Conservation (phyloP, 2,113 vertebrate species). For the Condylura cristata region DNA sequence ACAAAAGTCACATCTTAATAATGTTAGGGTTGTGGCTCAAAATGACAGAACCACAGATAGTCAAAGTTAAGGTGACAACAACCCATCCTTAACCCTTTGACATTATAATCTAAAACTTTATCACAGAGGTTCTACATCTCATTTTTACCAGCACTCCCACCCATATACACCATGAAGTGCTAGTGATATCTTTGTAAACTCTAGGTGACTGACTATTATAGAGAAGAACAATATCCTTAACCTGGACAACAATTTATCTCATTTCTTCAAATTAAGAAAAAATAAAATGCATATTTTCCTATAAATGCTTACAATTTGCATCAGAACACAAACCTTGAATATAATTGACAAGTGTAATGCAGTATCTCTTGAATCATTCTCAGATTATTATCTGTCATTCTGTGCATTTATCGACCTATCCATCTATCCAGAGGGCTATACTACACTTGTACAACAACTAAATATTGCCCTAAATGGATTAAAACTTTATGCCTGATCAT, state of each 20-base stretch:
- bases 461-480: neutral
- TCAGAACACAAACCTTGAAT: neutral
- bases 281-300: neutral
- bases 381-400: neutral
- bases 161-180: neutral
- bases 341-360: neutral
- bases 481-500: neutral
- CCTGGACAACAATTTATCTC: neutral
- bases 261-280: neutral
- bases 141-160: neutral
- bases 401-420: too few species aligned
- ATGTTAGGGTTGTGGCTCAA: slow-evolving; percentile 76
- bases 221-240: neutral
- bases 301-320: neutral
- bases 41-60: slow-evolving; percentile 63
- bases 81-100: slow-evolving; percentile 72
- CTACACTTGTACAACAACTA: neutral
- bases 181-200: neutral
- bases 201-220: neutral
- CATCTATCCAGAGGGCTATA: neutral
- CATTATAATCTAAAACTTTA: slow-evolving; percentile 46
- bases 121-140: neutral
- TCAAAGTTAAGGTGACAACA: slow-evolving; percentile 49
- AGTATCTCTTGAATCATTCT: neutral
- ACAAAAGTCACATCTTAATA: slow-evolving; percentile 82